These are phyloP conservation scores for Phymanthus crucifer DNA, from an alignment of 92 coral and sea anemone genomes.

Conservation along the genomic window DNA sequence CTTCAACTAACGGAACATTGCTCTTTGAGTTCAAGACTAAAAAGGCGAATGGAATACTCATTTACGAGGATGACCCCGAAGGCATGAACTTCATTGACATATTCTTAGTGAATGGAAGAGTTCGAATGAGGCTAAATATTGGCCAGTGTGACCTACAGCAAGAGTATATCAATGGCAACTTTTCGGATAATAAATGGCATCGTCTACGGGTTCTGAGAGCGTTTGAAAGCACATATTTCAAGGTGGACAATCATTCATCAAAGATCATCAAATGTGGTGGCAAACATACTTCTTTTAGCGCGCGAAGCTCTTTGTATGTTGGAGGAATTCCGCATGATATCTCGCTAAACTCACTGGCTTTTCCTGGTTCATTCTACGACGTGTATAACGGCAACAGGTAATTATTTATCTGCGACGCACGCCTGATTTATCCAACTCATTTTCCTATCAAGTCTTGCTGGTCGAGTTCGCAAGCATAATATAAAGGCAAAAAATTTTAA, in stretches of 20 bases:
- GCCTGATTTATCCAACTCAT: background rate
- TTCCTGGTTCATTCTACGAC: conserved; percentile 36
- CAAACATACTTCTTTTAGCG: conserved; percentile 45
- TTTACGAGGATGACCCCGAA: conserved; percentile 63
- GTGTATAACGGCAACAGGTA: conserved; percentile 46
- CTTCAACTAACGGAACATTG: conserved; percentile 50
- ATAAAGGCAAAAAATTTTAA: background rate
- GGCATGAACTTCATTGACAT: conserved; percentile 65
- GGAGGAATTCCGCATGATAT: conserved; percentile 55
- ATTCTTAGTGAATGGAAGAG: conserved; percentile 50
- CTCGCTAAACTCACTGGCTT: conserved; percentile 42
- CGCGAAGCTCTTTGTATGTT: conserved; percentile 30
- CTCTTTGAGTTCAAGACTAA: conserved; percentile 69
- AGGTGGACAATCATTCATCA: conserved; percentile 47
- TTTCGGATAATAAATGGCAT: conserved; percentile 61
- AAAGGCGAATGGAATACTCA: conserved; percentile 62
- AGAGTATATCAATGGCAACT: conserved; percentile 40
- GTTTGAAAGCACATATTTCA: conserved; percentile 50
- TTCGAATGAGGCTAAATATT: conserved; percentile 50
- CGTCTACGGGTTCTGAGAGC: conserved; percentile 50
- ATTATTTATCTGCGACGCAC: background rate
- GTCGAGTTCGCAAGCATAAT: background rate
- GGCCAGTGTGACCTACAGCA: conserved; percentile 36
- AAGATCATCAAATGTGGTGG: conserved; percentile 19
- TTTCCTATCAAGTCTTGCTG: background rate